A percentile compares a stretch with the other conserved stretches of the same genome.
These are phyloP conservation scores for Emydocephalus ijimae DNA, from an alignment of 2,113 vertebrate species.

Conservation along the genomic window DNA sequence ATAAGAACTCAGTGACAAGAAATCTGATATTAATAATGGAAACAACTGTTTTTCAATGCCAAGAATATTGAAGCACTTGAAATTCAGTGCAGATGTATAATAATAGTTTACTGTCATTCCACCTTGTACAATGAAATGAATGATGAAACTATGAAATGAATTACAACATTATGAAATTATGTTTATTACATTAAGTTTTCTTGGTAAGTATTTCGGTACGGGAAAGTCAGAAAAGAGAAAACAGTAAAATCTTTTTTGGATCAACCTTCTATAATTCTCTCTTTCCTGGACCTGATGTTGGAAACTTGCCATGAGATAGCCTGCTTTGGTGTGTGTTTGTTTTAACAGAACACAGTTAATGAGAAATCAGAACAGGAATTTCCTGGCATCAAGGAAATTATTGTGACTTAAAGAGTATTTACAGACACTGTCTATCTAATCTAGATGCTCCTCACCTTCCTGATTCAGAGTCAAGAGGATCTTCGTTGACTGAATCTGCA, in stretches of 20 bases:
- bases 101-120: too few species aligned
- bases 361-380: neutral
- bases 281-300: neutral
- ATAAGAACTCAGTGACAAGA: neutral
- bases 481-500: constrained; percentile 81
- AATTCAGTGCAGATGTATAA: neutral
- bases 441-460: constrained; percentile 75
- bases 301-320: neutral
- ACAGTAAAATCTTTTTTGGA: neutral
- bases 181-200: neutral
- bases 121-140: too few species aligned
- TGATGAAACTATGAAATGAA: too few species aligned
- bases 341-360: neutral
- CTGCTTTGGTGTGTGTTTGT: neutral
- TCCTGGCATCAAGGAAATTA: neutral
- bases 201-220: neutral
- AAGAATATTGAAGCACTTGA: neutral
- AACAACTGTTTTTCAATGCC: neutral
- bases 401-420: neutral
- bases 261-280: neutral
- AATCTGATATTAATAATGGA: neutral
- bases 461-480: constrained; percentile 77
- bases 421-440: neutral
- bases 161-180: neutral
- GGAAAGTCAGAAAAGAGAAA: neutral